Conservation (phyloP, 2,888 invertebrate species). For the Thereva unica region DNA sequence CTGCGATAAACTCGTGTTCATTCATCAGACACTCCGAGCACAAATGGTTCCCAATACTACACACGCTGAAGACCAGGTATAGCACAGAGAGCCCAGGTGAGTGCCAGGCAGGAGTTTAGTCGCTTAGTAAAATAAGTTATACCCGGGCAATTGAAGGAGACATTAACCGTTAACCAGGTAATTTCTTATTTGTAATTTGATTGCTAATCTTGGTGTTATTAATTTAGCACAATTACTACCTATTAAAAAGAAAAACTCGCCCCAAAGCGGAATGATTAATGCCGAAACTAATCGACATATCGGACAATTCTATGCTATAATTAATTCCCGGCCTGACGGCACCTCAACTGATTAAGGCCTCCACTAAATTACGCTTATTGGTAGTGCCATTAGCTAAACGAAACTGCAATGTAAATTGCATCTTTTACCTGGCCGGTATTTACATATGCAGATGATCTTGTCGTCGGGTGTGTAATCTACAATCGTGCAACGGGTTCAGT, state of each 20-base stretch:
- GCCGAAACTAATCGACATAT: background rate
- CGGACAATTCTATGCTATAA: conserved; percentile 12
- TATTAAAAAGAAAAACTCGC: too few species aligned
- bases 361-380: conserved; percentile 11
- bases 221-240: too few species aligned
- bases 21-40: conserved; percentile 30
- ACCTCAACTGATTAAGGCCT: background rate
- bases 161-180: too few species aligned
- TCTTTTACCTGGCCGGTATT: conserved; percentile 5
- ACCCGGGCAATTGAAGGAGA: too few species aligned
- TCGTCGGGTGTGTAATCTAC: conserved; percentile 34
- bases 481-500: conserved; percentile 23
- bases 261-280: background rate
- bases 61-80: conserved; percentile 17
- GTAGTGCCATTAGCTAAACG: background rate
- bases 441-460: conserved; percentile 30
- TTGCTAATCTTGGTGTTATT: too few species aligned
- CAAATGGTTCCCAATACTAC: background rate
- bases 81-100: conserved; percentile 20
- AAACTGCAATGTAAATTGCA: conserved; percentile 20
- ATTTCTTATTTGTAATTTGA: too few species aligned
- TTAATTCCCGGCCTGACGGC: conserved; percentile 10
- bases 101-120: background rate
- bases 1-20: conserved; percentile 25
- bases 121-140: too few species aligned